These are phyloP conservation scores for Acanthaster planci DNA, from an alignment of 35 echinoderm and acorn worm species.

Conservation along the genomic window DNA sequence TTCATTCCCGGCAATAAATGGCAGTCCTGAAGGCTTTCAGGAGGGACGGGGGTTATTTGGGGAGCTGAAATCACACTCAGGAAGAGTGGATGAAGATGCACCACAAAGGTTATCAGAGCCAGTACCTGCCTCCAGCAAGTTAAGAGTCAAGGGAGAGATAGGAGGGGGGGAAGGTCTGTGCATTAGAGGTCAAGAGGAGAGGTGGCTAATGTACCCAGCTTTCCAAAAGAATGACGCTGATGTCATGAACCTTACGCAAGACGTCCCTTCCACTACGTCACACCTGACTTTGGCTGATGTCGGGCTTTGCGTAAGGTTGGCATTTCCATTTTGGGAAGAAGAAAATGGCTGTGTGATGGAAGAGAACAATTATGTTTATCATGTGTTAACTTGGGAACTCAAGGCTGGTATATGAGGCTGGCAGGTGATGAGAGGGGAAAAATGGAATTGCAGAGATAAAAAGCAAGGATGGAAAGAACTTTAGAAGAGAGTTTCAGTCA, in stretches of 20 bases:
- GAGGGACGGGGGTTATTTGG: not conserved
- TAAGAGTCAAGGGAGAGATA: not conserved
- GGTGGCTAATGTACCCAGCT: not conserved
- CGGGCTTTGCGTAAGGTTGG: not conserved
- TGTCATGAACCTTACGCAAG: not conserved
- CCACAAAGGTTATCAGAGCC: not conserved
- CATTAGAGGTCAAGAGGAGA: not conserved
- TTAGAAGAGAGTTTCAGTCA: no score
- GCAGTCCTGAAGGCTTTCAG: not conserved
- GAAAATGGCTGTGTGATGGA: no score
- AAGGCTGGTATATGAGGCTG: no score
- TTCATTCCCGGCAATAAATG: constrained; percentile 13
- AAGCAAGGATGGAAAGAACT: no score
- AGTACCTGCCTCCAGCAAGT: not conserved
- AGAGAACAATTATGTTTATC: no score
- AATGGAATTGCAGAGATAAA: no score
- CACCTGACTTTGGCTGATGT: not conserved
- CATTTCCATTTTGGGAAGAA: no score
- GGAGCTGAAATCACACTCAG: not conserved
- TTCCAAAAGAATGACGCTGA: not conserved
- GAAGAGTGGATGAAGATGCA: constrained; percentile 4
- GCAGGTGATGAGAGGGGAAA: no score
- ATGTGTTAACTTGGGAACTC: no score
- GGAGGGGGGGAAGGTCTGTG: not conserved
- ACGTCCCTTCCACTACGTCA: constrained; percentile 7